Conservation (phyloP, 2,888 invertebrate species). For the Mesorhabditis spiculigera region DNA sequence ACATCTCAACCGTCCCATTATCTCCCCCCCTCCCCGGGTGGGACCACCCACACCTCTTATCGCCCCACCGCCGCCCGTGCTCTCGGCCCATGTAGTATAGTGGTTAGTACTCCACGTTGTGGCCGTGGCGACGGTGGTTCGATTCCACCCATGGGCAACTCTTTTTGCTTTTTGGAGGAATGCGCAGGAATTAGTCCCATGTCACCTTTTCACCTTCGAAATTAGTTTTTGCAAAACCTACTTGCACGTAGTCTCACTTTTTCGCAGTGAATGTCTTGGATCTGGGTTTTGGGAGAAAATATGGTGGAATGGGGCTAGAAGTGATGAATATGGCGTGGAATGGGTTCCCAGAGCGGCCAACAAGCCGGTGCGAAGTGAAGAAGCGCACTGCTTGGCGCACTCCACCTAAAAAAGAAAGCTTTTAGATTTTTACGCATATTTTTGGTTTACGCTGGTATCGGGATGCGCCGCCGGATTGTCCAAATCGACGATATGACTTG, state of each 20-base stretch:
- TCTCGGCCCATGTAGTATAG: slow-evolving; percentile 44
- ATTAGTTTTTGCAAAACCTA: not conserved
- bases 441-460: too few species aligned
- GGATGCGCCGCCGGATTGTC: too few species aligned
- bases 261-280: not conserved
- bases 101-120: slow-evolving; percentile 58
- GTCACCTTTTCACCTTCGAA: too few species aligned
- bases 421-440: too few species aligned
- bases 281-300: not conserved
- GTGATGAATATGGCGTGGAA: not conserved
- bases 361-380: not conserved
- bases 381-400: not conserved
- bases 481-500: too few species aligned
- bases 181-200: too few species aligned
- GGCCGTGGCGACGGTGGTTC: slow-evolving; percentile 57
- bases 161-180: not conserved
- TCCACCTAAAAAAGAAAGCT: not conserved
- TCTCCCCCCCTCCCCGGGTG: too few species aligned
- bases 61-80: too few species aligned
- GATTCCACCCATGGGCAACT: slow-evolving; percentile 53
- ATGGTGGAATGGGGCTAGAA: slow-evolving; percentile 4
- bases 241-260: not conserved
- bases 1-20: too few species aligned
- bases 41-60: too few species aligned
- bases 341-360: slow-evolving; percentile 5